These are phyloP conservation scores for Sus cebifrons DNA, from an alignment of 2,797 vertebrate genomes.

Conservation along the genomic window DNA sequence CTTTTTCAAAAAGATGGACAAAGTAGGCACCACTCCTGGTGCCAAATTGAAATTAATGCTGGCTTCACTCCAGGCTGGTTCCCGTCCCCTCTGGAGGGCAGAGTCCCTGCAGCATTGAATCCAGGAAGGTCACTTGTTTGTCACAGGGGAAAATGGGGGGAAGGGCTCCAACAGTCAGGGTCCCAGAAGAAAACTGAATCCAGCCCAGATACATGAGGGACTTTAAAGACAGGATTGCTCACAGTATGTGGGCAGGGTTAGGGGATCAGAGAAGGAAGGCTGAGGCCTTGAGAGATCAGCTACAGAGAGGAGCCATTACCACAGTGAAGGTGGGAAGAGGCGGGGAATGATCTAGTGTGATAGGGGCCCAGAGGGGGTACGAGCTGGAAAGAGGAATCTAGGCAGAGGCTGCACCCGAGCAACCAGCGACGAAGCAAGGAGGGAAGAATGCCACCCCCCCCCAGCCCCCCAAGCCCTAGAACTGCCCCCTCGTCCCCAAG, in stretches of 20 bases:
- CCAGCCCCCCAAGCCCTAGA: background rate
- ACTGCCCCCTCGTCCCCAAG: background rate
- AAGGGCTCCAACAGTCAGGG: background rate
- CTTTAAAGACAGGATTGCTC: background rate
- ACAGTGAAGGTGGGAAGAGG: background rate
- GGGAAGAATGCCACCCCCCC: background rate
- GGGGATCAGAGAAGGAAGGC: background rate
- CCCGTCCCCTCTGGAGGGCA: background rate
- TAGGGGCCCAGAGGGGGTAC: background rate
- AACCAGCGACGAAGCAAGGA: background rate
- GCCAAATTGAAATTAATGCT: slow-evolving; percentile 68
- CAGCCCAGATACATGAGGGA: background rate
- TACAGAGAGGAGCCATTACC: background rate
- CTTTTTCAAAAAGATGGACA: background rate
- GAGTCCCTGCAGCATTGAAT: background rate
- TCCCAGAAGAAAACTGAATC: background rate
- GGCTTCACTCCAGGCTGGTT: slow-evolving; percentile 19
- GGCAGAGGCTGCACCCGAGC: background rate
- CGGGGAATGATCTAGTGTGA: background rate
- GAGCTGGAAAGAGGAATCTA: background rate
- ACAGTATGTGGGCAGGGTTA: background rate
- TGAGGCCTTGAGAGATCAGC: background rate
- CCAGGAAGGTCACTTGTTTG: slow-evolving; percentile 59
- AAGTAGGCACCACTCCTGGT: background rate
- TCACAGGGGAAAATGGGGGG: background rate